Base-by-base conservation (phyloP, 2,797 vertebrate species). In the Lacerta viridis region DNA sequence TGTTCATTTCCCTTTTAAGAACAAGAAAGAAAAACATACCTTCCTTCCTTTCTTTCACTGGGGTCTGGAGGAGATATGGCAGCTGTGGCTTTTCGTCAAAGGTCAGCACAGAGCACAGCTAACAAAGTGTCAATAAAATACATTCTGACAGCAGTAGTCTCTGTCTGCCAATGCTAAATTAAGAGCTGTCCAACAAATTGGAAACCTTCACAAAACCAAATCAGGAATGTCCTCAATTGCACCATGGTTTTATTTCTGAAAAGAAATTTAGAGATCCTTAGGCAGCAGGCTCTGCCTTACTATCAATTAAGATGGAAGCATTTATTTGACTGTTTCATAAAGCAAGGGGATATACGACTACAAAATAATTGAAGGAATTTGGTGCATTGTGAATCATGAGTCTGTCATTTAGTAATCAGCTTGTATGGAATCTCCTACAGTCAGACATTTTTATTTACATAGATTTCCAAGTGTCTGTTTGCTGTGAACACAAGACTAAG, bases 281-380 rank as follows among this genome's bases (percentile, higher is more conserved):
- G 71, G 90, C 90, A 95, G 94, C 88, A 93, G 91, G 94, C 94
- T 93, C 91, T 61, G 78, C 90, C 69, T 68, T 91, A 86, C 92
- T 90, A 95, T 91, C 92, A 93, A 93, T 92, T 94, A 96, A 95
- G 93, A 92, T 85, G 89, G 85, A 92, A 91, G 93, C 90, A 94
- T 94, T 95, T 92, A 94, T 95, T 13, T 96, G 93, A 95, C 95
- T 94, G 91, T 78, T 92, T 93, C 89, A 91, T 80, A 94, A 93
- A 91, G 90, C 87, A 93, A 68, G 95, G 89, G 90, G 87, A 92
- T 90, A 87, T 92, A 89, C 71, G 93, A 94, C 91, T 94, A 95
- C 92, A 95, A 95, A 94, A 95, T 84, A 92, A 91, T 91, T 87
- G 92, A 85, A 78, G 80, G 90, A 94, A 92, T 92, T 91, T 2